These are phyloP conservation scores for Trichonephila inaurata DNA, from an alignment of 1,140 invertebrate genomes.

Conservation along the genomic window DNA sequence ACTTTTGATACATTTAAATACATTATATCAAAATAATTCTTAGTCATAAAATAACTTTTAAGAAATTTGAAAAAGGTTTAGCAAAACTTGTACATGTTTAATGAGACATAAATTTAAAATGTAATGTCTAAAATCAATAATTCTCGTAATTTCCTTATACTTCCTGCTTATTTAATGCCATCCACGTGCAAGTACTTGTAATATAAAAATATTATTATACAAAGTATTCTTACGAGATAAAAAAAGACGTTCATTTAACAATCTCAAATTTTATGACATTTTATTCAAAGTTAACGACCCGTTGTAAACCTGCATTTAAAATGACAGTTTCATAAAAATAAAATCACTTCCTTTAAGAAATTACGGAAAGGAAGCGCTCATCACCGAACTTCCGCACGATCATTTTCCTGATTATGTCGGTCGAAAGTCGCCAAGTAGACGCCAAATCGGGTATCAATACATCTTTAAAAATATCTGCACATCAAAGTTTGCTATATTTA, in stretches of 20 bases:
- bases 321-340: conserved; percentile 10
- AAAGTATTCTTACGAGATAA: too few relatives aligned
- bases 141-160: too few relatives aligned
- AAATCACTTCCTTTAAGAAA: background rate
- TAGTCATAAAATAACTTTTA: too few relatives aligned
- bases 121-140: too few relatives aligned
- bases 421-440: background rate
- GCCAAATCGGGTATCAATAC: background rate
- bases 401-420: background rate
- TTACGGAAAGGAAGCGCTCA: background rate
- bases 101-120: too few relatives aligned
- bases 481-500: conserved; percentile 31
- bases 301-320: background rate
- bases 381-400: conserved; percentile 26
- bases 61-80: too few relatives aligned
- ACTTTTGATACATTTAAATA: too few relatives aligned
- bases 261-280: background rate
- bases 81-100: too few relatives aligned
- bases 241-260: background rate
- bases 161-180: too few relatives aligned
- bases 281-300: background rate
- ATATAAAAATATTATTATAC: too few relatives aligned
- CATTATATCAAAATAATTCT: too few relatives aligned
- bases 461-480: conserved; percentile 12
- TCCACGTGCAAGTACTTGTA: too few relatives aligned